Conservation (phyloP, 2,797 vertebrate genomes). For the Oceanodroma leucorhoa region DNA sequence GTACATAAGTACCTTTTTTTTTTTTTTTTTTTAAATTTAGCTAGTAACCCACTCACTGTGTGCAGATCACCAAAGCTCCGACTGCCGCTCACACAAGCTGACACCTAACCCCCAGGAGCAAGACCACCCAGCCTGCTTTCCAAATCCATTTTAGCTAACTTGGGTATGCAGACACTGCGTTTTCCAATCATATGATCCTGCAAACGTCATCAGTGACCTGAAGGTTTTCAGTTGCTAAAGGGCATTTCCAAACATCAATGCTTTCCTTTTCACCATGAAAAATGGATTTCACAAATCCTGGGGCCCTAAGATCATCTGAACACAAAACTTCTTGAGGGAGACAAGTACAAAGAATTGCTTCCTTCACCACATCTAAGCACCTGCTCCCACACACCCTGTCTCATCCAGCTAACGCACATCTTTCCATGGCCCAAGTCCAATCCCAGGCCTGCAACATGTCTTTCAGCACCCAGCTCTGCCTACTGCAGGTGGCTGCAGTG, state of each 20-base stretch:
- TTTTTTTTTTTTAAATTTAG: not conserved
- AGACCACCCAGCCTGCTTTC: not conserved
- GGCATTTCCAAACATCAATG: not conserved
- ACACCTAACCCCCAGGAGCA: fast-evolving
- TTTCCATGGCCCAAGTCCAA: not conserved
- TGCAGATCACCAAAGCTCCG: not conserved
- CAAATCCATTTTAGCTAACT: not conserved
- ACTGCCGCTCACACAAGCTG: not conserved
- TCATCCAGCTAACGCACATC: not conserved
- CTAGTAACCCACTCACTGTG: not conserved
- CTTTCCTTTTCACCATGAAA: not conserved
- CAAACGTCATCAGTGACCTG: not conserved
- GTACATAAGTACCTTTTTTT: not conserved
- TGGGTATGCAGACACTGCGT: not conserved
- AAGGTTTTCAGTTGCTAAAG: not conserved
- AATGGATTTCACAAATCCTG: not conserved
- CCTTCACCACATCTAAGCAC: not conserved
- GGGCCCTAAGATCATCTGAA: not conserved
- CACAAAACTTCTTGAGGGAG: not conserved
- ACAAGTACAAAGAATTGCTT: not conserved
- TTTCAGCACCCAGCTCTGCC: not conserved
- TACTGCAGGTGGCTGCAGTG: not conserved
- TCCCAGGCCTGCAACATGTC: not conserved
- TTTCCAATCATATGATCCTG: not conserved
- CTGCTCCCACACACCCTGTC: not conserved